phyloP scores from a whole-genome alignment of 2,113 vertebrate species.

The Narcine bancroftii region DNA sequence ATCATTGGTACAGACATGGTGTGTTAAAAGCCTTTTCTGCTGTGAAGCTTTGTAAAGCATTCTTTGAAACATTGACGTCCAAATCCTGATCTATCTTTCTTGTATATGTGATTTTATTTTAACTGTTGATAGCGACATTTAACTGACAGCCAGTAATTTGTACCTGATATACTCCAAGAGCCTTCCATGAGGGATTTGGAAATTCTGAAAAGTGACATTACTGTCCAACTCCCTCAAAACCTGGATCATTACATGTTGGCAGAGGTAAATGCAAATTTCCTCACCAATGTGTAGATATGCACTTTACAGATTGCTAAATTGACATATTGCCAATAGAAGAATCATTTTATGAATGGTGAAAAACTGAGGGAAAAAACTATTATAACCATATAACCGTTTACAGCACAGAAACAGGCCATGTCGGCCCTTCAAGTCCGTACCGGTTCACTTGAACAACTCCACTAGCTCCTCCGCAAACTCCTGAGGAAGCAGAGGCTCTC shows the following conservation, averaged over 20 bases:
- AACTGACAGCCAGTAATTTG: background rate
- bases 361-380: background rate
- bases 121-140: background rate
- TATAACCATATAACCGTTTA: too few species aligned
- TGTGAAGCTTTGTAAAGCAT: background rate
- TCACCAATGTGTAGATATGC: background rate
- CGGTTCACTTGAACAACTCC: too few species aligned
- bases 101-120: background rate
- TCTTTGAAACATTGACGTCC: background rate
- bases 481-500: too few species aligned
- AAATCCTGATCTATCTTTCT: background rate
- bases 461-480: too few species aligned
- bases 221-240: background rate
- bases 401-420: too few species aligned
- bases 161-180: background rate
- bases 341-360: background rate
- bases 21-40: background rate
- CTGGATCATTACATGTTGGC: background rate
- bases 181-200: background rate
- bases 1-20: background rate
- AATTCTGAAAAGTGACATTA: background rate
- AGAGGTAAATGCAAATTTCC: background rate
- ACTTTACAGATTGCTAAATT: background rate
- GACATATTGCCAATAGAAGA: background rate
- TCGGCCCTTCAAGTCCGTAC: too few species aligned